Evolutionary conservation across 2,888 invertebrate species (phyloP), one percentile per base, ranked within the genome.

Genomic region (Drosophila silvestris): DNA sequence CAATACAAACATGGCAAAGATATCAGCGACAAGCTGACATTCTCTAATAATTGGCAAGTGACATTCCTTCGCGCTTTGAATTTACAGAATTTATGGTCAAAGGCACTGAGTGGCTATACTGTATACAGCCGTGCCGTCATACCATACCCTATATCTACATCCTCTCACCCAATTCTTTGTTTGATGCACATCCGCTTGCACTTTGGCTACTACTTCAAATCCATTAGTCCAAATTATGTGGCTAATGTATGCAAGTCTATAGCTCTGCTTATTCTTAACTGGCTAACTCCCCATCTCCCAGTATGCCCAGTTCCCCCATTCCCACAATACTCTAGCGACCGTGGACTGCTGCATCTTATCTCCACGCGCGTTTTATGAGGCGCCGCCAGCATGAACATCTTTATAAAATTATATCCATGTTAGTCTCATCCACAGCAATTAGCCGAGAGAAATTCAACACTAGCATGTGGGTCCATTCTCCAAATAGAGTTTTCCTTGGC

Each of bases 51-150:
- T 87, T 87, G 86, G 89, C 86, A 85, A 86, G 85, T 86, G 86
- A 86, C 86, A 86, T 86, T 86, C 86, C 86, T 85, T 88, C 86
- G 86, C 86, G 89, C 89, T 88, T 85, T 86, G 86, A 88, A 88
- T 88, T 86, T 86, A 76, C 89, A 83, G 89, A 86, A 85, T 86
- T 88, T 85, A 88, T 85, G 88, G 85, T 87, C 85, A 85, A 81
- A 81, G 88, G 80, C 82, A 82, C 54, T 22, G 59, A 63, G 68
- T 58, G 62, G 51, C 30, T 53, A 60, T 19, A 53, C 61, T 67
- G 57, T n/a, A 28, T 35, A n/a, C 50, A 47, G 47, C 19, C n/a
- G 39, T 28, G 30, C 47, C 28, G 41, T 50, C 51, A 14, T 32
- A 44, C 50, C 57, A 26, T 26, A 58, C 50, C 54, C 57, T n/a